Evolutionary conservation across 2,113 vertebrate species (phyloP).

Genomic region (Orcinus orca): DNA sequence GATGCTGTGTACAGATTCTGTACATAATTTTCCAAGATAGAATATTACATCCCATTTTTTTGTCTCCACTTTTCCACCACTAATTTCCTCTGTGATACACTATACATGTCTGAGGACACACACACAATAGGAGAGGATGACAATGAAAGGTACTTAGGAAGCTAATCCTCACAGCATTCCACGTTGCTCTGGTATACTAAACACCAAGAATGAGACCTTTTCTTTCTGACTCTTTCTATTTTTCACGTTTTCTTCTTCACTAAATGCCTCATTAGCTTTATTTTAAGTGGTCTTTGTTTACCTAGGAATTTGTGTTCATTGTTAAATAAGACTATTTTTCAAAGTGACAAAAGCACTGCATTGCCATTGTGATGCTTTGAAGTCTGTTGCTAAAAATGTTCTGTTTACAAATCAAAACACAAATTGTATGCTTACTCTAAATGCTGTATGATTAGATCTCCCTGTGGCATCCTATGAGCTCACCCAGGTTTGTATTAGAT

Average conservation of each 20-base stretch:
- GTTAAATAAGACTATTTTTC: slow-evolving; percentile 57
- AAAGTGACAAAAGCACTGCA: slow-evolving; percentile 44
- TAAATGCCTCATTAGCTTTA: slow-evolving; percentile 58
- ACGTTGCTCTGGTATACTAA: background rate
- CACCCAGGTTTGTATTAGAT: slow-evolving; percentile 51
- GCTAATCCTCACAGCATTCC: background rate
- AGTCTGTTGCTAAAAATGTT: slow-evolving; percentile 10
- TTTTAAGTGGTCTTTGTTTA: slow-evolving; percentile 59
- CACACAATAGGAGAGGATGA: slow-evolving; percentile 1
- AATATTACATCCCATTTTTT: background rate
- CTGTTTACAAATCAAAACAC: slow-evolving; percentile 47
- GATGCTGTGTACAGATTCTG: background rate
- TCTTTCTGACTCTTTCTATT: background rate
- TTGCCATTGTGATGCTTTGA: background rate
- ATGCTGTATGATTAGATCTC: slow-evolving; percentile 48
- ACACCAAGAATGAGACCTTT: background rate
- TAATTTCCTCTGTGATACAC: background rate
- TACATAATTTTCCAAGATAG: background rate
- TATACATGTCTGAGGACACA: background rate
- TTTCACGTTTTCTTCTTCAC: slow-evolving; percentile 41
- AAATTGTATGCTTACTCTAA: background rate
- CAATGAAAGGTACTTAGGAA: slow-evolving; percentile 21
- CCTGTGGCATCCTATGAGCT: slow-evolving; percentile 32
- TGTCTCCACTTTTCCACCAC: background rate
- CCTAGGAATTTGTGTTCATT: slow-evolving; percentile 36